Evolutionary conservation across 2,888 invertebrate species (phyloP).

Genomic region (Philopedon plagiatum): DNA sequence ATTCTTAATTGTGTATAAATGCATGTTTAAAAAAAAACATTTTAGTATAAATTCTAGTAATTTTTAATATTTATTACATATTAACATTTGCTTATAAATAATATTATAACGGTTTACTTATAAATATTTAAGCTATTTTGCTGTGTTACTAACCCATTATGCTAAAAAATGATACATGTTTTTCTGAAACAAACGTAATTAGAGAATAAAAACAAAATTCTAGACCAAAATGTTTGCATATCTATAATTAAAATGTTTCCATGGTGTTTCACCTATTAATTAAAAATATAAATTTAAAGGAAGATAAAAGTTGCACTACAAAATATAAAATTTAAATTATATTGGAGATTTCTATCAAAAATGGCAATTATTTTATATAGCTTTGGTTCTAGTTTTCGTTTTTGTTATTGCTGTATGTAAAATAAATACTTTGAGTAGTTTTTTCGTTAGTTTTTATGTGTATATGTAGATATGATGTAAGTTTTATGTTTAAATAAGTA

Average conservation of each 20-base stretch:
- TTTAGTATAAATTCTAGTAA: neutral
- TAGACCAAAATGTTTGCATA: constrained; percentile 55
- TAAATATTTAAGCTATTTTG: neutral
- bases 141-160: neutral
- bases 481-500: neutral
- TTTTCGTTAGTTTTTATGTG: neutral
- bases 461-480: neutral
- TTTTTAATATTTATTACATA: neutral
- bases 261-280: neutral
- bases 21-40: too few relatives aligned
- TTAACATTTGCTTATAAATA: neutral
- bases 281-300: constrained; percentile 11
- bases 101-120: neutral
- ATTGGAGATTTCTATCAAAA: neutral
- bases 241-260: constrained; percentile 21
- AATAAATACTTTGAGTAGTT: neutral
- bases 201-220: constrained; percentile 38
- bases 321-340: neutral
- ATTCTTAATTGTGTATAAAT: neutral
- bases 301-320: neutral
- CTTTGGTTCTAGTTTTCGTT: neutral
- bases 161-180: neutral
- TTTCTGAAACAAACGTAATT: neutral
- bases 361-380: neutral
- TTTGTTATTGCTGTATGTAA: neutral